Evolutionary conservation across 2,888 invertebrate genomes (phyloP).

Genomic region (Cheilosia vernalis): DNA sequence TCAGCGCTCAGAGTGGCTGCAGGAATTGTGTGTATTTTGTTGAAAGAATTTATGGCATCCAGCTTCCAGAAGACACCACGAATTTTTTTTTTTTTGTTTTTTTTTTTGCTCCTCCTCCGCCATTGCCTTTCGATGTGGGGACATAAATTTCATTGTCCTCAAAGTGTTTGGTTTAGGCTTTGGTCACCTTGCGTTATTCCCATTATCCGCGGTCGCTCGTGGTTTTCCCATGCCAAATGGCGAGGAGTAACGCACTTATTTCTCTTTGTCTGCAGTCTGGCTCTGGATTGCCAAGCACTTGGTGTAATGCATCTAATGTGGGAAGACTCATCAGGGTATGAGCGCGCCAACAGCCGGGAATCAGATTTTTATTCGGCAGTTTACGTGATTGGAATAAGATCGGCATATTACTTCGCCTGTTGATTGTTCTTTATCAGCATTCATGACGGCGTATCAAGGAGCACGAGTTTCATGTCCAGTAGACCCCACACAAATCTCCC

Average conservation of each 20-base stretch:
- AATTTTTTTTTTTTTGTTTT: slow-evolving; percentile 39
- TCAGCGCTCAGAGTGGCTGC: slow-evolving; percentile 46
- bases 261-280: background rate
- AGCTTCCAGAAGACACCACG: slow-evolving; percentile 72
- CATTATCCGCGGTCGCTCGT: slow-evolving; percentile 18
- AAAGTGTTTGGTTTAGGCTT: slow-evolving; percentile 57
- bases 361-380: slow-evolving; percentile 63
- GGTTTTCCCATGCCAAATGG: slow-evolving; percentile 55
- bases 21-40: slow-evolving; percentile 65
- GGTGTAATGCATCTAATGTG: slow-evolving; percentile 50
- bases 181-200: slow-evolving; percentile 56
- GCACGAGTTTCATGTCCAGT: slow-evolving; percentile 76
- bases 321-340: slow-evolving; percentile 34
- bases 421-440: slow-evolving; percentile 73
- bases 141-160: slow-evolving; percentile 63
- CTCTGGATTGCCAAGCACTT: slow-evolving; percentile 35
- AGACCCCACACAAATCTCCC: slow-evolving; percentile 75
- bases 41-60: slow-evolving; percentile 71
- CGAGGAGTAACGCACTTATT: slow-evolving; percentile 49
- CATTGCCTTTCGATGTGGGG: slow-evolving; percentile 16
- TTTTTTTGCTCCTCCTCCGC: slow-evolving; percentile 9
- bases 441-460: slow-evolving; percentile 70
- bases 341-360: slow-evolving; percentile 10
- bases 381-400: slow-evolving; percentile 75
- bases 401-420: slow-evolving; percentile 64